Percentiles rank a stretch among this genome's conserved stretches.
phyloP scores from a whole-genome alignment of 2,113 vertebrate genomes.

The Tetraodon nigroviridis region DNA sequence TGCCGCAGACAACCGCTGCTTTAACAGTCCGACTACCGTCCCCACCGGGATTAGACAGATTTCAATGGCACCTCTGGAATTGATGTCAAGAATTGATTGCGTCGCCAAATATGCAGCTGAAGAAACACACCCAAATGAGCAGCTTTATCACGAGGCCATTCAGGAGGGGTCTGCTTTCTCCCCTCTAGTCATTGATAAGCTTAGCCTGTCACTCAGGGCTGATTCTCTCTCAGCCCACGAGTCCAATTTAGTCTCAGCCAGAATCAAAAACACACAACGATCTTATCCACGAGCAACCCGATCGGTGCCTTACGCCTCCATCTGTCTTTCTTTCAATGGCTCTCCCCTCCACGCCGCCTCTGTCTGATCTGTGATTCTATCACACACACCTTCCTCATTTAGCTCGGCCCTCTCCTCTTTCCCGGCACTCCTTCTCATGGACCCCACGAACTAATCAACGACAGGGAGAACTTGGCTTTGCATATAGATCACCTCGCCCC shows the following conservation, averaged over 20 bases:
- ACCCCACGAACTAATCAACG: constrained; percentile 70
- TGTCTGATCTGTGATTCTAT: constrained; percentile 16
- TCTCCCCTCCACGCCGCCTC: constrained; percentile 2
- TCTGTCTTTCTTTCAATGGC: constrained; percentile 49
- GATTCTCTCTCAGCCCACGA: constrained; percentile 63
- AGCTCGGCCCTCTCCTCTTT: constrained; percentile 18
- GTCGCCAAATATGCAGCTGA: constrained; percentile 4
- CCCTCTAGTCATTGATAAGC: constrained; percentile 59
- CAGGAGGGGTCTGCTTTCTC: constrained; percentile 53
- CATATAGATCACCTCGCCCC: constrained; percentile 58
- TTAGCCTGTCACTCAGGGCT: constrained; percentile 61
- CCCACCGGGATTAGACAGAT: constrained; percentile 40
- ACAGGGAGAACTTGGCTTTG: constrained; percentile 57
- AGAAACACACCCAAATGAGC: constrained; percentile 53
- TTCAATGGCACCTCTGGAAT: constrained; percentile 39
- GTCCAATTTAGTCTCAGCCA: constrained; percentile 68
- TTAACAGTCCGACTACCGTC: constrained; percentile 42
- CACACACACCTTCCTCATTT: background rate
- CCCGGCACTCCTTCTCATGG: constrained; percentile 37
- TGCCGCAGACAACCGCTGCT: constrained; percentile 13
- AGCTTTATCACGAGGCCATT: constrained; percentile 59
- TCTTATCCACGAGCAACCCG: constrained; percentile 67
- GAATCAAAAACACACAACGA: constrained; percentile 67
- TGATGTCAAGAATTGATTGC: constrained; percentile 53
- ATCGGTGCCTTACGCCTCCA: constrained; percentile 48